phyloP scores from a whole-genome alignment of 2,797 vertebrate species.

The Tadarida brasiliensis region DNA sequence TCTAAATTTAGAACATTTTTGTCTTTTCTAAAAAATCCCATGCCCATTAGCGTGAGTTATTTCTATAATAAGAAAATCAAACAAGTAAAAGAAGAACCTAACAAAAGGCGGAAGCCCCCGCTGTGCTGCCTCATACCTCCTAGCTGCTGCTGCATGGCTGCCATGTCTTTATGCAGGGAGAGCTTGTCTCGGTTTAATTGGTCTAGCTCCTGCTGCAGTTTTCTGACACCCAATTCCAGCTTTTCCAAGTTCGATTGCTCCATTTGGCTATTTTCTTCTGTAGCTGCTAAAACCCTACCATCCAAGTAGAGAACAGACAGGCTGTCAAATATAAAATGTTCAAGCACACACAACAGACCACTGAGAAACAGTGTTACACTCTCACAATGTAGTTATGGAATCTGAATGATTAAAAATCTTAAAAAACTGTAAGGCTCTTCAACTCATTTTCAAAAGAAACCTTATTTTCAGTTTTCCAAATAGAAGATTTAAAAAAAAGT shows the following conservation, averaged over 20 bases:
- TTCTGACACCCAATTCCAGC: slow-evolving; percentile 84
- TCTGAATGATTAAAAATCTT: neutral
- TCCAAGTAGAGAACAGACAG: neutral
- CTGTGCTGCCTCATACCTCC: slow-evolving; percentile 82
- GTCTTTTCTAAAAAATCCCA: slow-evolving; percentile 7
- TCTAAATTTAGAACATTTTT: slow-evolving; percentile 35
- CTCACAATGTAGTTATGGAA: neutral
- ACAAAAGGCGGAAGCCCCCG: neutral
- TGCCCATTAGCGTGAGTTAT: neutral
- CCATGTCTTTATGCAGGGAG: slow-evolving; percentile 81
- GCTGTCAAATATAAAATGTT: neutral
- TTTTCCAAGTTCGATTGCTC: slow-evolving; percentile 82
- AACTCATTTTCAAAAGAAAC: slow-evolving; percentile 56
- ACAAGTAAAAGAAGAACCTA: neutral
- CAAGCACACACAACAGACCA: neutral
- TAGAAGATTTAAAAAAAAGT: neutral
- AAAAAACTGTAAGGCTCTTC: neutral
- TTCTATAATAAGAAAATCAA: neutral
- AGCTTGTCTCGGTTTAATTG: slow-evolving; percentile 82
- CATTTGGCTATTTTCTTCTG: slow-evolving; percentile 85
- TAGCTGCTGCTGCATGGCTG: slow-evolving; percentile 83
- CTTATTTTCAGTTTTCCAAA: slow-evolving; percentile 57
- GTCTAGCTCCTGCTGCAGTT: slow-evolving; percentile 87
- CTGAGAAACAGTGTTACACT: accelerated
- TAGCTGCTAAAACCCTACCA: slow-evolving; percentile 86